These are phyloP conservation scores for Chaunax sp. DNA, from an alignment of 2,797 vertebrate species.

Conservation along the genomic window DNA sequence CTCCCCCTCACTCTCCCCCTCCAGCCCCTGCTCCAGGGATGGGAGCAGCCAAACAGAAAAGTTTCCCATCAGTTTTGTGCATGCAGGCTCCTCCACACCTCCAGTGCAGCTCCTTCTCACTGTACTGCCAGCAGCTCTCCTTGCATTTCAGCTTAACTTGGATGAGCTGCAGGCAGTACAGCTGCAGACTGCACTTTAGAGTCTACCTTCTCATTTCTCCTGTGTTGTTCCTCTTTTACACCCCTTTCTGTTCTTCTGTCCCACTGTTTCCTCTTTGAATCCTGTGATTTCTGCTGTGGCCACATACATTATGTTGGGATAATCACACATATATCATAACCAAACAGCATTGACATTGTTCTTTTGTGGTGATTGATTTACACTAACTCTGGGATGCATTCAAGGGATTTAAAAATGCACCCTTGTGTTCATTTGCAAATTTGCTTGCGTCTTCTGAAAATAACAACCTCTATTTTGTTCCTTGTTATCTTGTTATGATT, in stretches of 20 bases:
- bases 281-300: conserved; percentile 30
- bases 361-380: conserved; percentile 19
- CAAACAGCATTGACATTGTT: not conserved
- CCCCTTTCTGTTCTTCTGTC: conserved; percentile 35
- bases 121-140: conserved; percentile 80
- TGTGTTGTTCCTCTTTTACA: conserved; percentile 38
- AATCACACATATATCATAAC: not conserved
- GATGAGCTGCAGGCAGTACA: conserved; percentile 81
- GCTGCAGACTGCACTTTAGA: conserved; percentile 56
- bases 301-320: conserved; percentile 11
- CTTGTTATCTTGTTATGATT: no score
- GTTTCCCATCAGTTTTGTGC: conserved; percentile 99
- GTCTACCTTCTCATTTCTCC: conserved; percentile 33
- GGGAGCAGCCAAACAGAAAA: conserved; percentile 91
- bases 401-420: no score
- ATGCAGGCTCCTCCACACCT: conserved; percentile 85
- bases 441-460: no score
- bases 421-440: no score
- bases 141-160: conserved; percentile 8
- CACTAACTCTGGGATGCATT: conserved; percentile 27
- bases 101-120: conserved; percentile 49
- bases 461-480: no score
- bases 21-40: conserved; percentile 88
- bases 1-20: conserved; percentile 79
- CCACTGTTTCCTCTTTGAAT: conserved; percentile 1